phyloP scores from a whole-genome alignment of 2,888 invertebrate species.

The Drosophila cognata region DNA sequence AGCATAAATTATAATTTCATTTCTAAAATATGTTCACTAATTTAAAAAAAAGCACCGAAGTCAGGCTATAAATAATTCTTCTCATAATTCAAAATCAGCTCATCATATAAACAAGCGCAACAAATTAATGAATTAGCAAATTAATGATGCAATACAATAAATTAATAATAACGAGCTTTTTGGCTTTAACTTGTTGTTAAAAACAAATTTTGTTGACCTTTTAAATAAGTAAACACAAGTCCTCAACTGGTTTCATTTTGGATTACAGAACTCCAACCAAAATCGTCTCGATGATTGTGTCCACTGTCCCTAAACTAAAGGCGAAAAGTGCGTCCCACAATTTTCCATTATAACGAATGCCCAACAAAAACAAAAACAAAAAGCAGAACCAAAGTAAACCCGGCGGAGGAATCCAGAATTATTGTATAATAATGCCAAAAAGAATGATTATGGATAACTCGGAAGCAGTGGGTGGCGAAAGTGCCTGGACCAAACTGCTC shows the following conservation, averaged over 20 bases:
- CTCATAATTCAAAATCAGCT: slow-evolving; percentile 7
- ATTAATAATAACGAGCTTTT: slow-evolving; percentile 16
- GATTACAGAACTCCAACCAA: slow-evolving; percentile 56
- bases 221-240: slow-evolving; percentile 14
- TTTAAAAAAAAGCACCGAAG: background rate
- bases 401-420: slow-evolving; percentile 7
- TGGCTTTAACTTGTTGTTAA: slow-evolving; percentile 7
- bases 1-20: background rate
- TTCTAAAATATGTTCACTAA: background rate
- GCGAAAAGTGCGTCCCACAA: slow-evolving; percentile 59
- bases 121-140: slow-evolving; percentile 31
- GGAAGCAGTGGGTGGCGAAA: slow-evolving; percentile 79
- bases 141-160: slow-evolving; percentile 23
- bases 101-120: slow-evolving; percentile 6
- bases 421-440: slow-evolving; percentile 49
- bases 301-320: slow-evolving; percentile 41
- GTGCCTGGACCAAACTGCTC: slow-evolving; percentile 84
- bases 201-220: background rate
- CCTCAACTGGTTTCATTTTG: slow-evolving; percentile 53
- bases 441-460: slow-evolving; percentile 84
- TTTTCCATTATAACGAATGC: slow-evolving; percentile 75
- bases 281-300: slow-evolving; percentile 61
- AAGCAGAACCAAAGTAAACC: slow-evolving; percentile 39
- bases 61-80: background rate
- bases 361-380: slow-evolving; percentile 80